These are phyloP conservation scores for Drosophila buzzatii DNA, from an alignment of 2,888 invertebrate genomes.

Conservation along the genomic window DNA sequence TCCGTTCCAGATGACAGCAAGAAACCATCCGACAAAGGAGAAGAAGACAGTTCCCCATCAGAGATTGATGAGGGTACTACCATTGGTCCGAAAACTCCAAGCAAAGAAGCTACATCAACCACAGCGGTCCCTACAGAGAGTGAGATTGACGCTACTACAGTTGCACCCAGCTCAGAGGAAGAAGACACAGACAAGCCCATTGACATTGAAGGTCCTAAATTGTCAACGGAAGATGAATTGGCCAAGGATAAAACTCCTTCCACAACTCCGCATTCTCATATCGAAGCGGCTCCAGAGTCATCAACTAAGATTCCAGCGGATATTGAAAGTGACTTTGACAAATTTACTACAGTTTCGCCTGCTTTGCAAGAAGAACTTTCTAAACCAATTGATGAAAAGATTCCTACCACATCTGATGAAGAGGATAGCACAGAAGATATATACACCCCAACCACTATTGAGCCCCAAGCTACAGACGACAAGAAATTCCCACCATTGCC, in stretches of 20 bases:
- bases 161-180: constrained; percentile 27
- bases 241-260: constrained; percentile 38
- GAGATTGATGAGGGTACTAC: constrained; percentile 31
- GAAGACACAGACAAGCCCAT: constrained; percentile 37
- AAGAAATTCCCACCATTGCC: constrained; percentile 22
- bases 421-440: constrained; percentile 23
- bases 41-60: constrained; percentile 28
- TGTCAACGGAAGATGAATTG: constrained; percentile 36
- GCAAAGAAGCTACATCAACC: constrained; percentile 37
- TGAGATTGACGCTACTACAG: constrained; percentile 32
- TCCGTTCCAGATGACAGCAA: constrained; percentile 33
- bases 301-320: constrained; percentile 36
- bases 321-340: constrained; percentile 36
- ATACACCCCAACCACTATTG: constrained; percentile 30
- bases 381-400: constrained; percentile 44
- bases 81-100: constrained; percentile 25
- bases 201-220: constrained; percentile 21
- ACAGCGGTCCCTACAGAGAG: constrained; percentile 30
- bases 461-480: constrained; percentile 26
- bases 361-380: constrained; percentile 14
- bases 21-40: constrained; percentile 30
- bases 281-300: constrained; percentile 43
- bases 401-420: constrained; percentile 31
- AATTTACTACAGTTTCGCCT: constrained; percentile 49
- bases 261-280: constrained; percentile 39